Conservation (phyloP, 2,113 vertebrate genomes). For the Sterrhoptilus dennistouni region DNA sequence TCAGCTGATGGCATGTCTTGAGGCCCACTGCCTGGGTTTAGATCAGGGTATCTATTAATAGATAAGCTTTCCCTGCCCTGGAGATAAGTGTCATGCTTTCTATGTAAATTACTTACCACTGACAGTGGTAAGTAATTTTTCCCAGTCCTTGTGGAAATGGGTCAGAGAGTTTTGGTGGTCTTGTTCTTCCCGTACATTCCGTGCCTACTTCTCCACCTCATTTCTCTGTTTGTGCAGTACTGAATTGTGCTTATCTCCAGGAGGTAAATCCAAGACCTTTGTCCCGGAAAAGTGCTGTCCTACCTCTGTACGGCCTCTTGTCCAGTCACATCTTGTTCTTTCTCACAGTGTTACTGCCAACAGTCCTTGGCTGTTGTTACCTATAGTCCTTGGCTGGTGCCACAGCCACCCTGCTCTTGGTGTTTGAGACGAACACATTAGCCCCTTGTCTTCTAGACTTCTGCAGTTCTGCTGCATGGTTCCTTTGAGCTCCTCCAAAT, state of each 20-base stretch:
- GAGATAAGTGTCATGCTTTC: background rate
- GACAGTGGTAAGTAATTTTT: too few species aligned
- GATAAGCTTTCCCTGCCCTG: background rate
- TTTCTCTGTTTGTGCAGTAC: background rate
- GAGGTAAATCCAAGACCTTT: background rate
- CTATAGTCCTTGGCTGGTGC: background rate
- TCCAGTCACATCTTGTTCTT: background rate
- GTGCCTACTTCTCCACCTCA: background rate
- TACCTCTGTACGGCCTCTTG: background rate
- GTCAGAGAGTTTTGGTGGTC: background rate
- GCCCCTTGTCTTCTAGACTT: background rate
- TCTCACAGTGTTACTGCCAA: background rate
- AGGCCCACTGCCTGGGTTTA: background rate
- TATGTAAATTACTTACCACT: background rate
- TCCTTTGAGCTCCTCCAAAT: background rate
- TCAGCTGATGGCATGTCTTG: background rate
- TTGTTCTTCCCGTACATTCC: background rate
- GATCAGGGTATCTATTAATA: background rate
- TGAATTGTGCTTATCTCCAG: background rate
- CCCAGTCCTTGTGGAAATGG: background rate
- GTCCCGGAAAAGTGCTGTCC: background rate
- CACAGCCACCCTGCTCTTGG: rapidly evolving
- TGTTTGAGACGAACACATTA: background rate
- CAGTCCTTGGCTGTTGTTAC: background rate
- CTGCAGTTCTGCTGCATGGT: background rate